phyloP scores from a whole-genome alignment of 2,888 invertebrate genomes.

The Andrena haemorrhoa region DNA sequence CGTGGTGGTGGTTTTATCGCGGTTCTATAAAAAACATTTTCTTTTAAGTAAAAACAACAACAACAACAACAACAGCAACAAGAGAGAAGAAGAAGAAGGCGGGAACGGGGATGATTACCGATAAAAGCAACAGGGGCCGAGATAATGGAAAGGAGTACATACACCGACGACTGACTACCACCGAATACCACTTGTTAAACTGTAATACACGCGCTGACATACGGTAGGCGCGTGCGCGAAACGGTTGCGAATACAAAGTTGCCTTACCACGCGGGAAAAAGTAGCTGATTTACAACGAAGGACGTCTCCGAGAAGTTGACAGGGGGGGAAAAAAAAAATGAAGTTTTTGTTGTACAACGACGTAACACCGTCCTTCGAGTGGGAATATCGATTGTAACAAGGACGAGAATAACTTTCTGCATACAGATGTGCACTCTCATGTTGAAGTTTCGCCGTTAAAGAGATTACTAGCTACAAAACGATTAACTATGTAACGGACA shows the following conservation, averaged over 20 bases:
- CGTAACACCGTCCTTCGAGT: conserved; percentile 10
- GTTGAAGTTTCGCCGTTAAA: conserved; percentile 76
- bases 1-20: background rate
- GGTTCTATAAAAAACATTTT: background rate
- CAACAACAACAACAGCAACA: background rate
- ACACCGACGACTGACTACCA: conserved; percentile 30
- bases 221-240: background rate
- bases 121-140: background rate
- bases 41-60: too few relatives aligned
- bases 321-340: background rate
- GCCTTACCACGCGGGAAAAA: conserved; percentile 14
- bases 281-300: conserved; percentile 2
- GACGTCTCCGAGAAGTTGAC: conserved; percentile 5
- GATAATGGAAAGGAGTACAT: background rate
- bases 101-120: background rate
- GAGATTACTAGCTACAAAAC: conserved; percentile 75
- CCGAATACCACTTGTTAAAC: conserved; percentile 17
- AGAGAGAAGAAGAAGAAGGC: background rate
- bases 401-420: conserved; percentile 42
- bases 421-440: conserved; percentile 80
- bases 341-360: conserved; percentile 16
- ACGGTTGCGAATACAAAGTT: conserved; percentile 36
- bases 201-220: conserved; percentile 29
- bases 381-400: conserved; percentile 7
- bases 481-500: conserved; percentile 74